Evolutionary conservation across 2,888 invertebrate genomes (phyloP), one percentile per base, ranked within the genome.

Genomic region (Agrochola macilenta): DNA sequence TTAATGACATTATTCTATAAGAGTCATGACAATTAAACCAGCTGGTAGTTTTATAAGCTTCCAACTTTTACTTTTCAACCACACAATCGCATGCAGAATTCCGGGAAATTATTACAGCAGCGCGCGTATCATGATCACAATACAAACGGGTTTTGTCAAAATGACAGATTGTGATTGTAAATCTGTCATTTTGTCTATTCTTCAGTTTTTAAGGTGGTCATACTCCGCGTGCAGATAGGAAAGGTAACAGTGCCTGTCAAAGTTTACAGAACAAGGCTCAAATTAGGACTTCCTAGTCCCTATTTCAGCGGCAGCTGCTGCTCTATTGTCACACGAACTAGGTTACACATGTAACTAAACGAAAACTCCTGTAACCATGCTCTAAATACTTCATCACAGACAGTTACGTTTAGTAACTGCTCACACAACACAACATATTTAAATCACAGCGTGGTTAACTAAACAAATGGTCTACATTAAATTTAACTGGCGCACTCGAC

Each of bases 401-500:
- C 78, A 83, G 70, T 81, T 77, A 69, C 74, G 82, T 71, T 71
- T 71, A 73, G 73, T 83, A 71, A 77, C 70, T 83, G 78, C 82
- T 85, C 78, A 72, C 70, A 84, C 66, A 73, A 72, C 70, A 84
- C 66, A 73, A 69, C 74, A 74, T 74, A 83, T 85, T 82, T 71
- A 86, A 83, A 83, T 83, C 79, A 71, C 70, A 76, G 71, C 71
- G 65, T 75, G 74, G 61, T 83, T 76, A 80, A 78, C 76, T 58
- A 80, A 83, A 81, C 72, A 83, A 85, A 86, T 86, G 65, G n/a
- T 65, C 46, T n/a, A 69, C 76, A 86, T 87, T 63, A 82, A 79
- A 86, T 76, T 86, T 87, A 74, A 86, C 74, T 76, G 54, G 65
- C 35, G 65, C 26, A 68, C 54, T 65, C 82, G 87, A 85, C 64